Base-by-base conservation (phyloP, 1,140 invertebrate genomes). In the Agrypnia vestita region DNA sequence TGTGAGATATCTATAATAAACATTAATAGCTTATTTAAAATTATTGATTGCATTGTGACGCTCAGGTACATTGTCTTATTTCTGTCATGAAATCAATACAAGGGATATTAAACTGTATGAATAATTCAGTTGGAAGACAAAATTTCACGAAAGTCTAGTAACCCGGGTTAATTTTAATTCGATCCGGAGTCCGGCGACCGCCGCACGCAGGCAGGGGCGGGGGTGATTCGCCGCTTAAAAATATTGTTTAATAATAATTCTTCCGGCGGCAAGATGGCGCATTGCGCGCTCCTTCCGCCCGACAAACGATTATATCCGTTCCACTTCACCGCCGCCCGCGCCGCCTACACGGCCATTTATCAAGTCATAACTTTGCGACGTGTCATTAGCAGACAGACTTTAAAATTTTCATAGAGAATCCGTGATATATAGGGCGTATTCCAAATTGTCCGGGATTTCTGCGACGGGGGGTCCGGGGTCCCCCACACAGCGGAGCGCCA, bases 341-440 rank as follows among this genome's bases (percentile, higher is more conserved):
- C 25, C 76, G 49, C 76, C 78, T 80, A 55, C 64, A 69, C 56
- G 61, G 69, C 81, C 81, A 82, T 82, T 82, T 82, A 80, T 82
- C 81, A 82, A 80, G 78, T 69, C 81, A 82, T 82, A 82, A 82
- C 81, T 82, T 82, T 80, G 61, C 81, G 78, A 78, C 81, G 81
- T 82, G 81, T 82, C 81, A 82, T 82, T 82, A 82, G 81, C 81
- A 82, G 81, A 80, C 81, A 73, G 81, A 82, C 81, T 82, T 82
- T 82, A 82, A 82, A 82, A 82, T 82, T 82, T 82, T 82, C 81
- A 82, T 82, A 82, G 81, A 82, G 81, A 82, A 74, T 80, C 81
- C 74, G 78, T 82, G 81, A 82, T 82, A 82, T 82, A 82, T 82
- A 75, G 81, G 78, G 78, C 81, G 80, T 82, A 82, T 80, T 82